These are phyloP conservation scores for Rhopalosiphum maidis DNA, from an alignment of 1,140 invertebrate species.

Conservation along the genomic window DNA sequence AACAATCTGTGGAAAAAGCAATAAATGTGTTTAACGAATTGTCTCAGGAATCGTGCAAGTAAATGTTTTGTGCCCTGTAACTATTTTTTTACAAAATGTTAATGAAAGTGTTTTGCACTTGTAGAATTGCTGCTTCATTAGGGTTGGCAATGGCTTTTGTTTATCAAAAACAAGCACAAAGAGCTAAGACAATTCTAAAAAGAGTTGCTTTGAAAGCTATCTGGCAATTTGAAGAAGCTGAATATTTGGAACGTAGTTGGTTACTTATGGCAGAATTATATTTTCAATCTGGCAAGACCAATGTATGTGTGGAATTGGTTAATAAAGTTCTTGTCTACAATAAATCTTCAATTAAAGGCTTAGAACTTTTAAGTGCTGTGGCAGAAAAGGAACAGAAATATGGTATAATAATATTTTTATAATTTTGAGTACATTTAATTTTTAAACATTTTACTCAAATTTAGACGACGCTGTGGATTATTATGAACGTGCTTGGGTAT, in stretches of 20 bases:
- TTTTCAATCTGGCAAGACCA: conserved; percentile 84
- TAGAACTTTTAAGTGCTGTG: conserved; percentile 86
- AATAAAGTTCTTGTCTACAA: conserved; percentile 85
- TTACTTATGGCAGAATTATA: conserved; percentile 90
- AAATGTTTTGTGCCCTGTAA: not conserved
- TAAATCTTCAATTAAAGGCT: conserved; percentile 87
- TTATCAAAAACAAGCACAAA: conserved; percentile 81
- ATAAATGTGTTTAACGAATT: conserved; percentile 71
- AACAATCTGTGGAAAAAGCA: conserved; percentile 78
- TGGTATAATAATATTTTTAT: conserved; percentile 62
- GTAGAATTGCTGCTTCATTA: conserved; percentile 80
- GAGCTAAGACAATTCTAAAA: conserved; percentile 92
- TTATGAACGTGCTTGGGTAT: conserved; percentile 70
- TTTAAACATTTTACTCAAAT: conserved; percentile 32
- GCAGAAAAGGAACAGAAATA: conserved; percentile 93
- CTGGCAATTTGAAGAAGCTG: conserved; percentile 95
- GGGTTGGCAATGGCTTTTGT: conserved; percentile 83
- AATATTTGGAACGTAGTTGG: conserved; percentile 95
- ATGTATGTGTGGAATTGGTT: conserved; percentile 84
- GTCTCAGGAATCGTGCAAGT: conserved; percentile 72
- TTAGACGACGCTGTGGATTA: conserved; percentile 76
- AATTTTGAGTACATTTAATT: not conserved
- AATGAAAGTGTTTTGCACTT: not conserved
- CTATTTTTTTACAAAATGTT: not conserved
- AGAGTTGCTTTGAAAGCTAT: conserved; percentile 77